These are phyloP conservation scores for Caenorhabditis briggsae DNA, from an alignment of 1,140 invertebrate genomes.

Conservation along the genomic window DNA sequence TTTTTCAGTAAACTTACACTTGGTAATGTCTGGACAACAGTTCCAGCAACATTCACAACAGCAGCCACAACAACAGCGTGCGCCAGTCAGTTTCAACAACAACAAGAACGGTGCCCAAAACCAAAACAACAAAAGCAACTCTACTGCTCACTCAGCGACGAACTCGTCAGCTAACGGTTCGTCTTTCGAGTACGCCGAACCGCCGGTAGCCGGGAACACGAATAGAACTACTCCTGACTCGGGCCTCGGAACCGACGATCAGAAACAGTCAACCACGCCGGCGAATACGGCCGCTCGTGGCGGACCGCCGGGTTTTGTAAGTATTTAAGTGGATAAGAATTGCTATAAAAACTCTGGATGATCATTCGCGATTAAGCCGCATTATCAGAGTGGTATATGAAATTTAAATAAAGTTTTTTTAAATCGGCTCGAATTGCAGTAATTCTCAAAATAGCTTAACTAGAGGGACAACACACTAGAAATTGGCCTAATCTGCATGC, in stretches of 20 bases:
- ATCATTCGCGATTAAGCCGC: too few relatives aligned
- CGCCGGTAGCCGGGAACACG: constrained; percentile 7
- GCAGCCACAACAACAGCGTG: constrained; percentile 26
- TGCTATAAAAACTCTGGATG: neutral
- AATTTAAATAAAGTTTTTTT: too few relatives aligned
- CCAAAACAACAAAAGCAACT: constrained; percentile 24
- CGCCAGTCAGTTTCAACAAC: neutral
- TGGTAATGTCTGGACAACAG: constrained; percentile 55
- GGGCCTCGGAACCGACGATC: constrained; percentile 34
- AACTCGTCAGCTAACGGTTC: constrained; percentile 31
- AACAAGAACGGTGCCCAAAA: neutral
- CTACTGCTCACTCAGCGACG: constrained; percentile 1
- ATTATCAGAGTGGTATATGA: too few relatives aligned
- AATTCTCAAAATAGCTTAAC: too few relatives aligned
- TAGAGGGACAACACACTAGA: too few relatives aligned
- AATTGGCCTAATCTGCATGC: too few relatives aligned
- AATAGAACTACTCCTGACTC: constrained; percentile 18
- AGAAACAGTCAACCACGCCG: neutral
- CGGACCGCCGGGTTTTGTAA: constrained; percentile 11
- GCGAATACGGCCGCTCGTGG: neutral
- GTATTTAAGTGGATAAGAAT: neutral
- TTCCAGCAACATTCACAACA: constrained; percentile 46
- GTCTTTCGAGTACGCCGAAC: constrained; percentile 20
- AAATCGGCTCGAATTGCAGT: too few relatives aligned
- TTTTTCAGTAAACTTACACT: constrained; percentile 31